phyloP scores from a whole-genome alignment of 23 tunicate genomes.

The Clavelina lepadiformis region DNA sequence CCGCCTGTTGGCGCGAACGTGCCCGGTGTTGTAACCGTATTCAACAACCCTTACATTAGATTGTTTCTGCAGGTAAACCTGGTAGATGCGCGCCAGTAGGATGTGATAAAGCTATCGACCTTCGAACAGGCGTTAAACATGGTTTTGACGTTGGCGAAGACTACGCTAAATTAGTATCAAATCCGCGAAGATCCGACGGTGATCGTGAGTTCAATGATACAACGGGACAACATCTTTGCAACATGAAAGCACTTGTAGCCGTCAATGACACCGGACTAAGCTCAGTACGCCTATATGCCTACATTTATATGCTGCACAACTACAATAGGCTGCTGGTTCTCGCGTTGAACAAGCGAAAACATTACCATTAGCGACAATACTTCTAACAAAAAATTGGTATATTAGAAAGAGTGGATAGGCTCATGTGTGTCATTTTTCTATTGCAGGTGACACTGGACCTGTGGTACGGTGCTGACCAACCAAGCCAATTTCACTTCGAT shows the following conservation, averaged over 20 bases:
- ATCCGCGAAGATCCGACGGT: not conserved
- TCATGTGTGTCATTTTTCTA: too few relatives aligned
- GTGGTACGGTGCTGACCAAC: conserved; percentile 12
- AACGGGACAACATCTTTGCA: too few relatives aligned
- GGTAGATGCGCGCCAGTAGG: conserved; percentile 8
- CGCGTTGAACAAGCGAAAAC: conserved; percentile 6
- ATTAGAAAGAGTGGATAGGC: too few relatives aligned
- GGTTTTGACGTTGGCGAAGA: not conserved
- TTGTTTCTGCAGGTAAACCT: conserved; percentile 2
- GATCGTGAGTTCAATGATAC: too few relatives aligned
- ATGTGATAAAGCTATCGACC: conserved; percentile 20
- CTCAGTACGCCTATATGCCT: not conserved
- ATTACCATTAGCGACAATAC: too few relatives aligned
- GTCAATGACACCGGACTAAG: not conserved
- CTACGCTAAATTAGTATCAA: not conserved
- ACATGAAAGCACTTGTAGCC: not conserved
- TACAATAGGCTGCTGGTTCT: not conserved
- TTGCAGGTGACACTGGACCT: conserved; percentile 14
- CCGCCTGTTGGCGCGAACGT: too few relatives aligned
- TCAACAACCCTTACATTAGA: too few relatives aligned
- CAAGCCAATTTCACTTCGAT: conserved; percentile 8
- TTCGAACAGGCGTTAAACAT: not conserved
- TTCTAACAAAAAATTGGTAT: too few relatives aligned
- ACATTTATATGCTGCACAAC: not conserved
- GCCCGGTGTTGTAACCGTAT: too few relatives aligned